A percentile compares a stretch with the other conserved stretches of the same genome.
Evolutionary conservation across 2,888 invertebrate genomes (phyloP).

Genomic region (Nymphalis polychloros): DNA sequence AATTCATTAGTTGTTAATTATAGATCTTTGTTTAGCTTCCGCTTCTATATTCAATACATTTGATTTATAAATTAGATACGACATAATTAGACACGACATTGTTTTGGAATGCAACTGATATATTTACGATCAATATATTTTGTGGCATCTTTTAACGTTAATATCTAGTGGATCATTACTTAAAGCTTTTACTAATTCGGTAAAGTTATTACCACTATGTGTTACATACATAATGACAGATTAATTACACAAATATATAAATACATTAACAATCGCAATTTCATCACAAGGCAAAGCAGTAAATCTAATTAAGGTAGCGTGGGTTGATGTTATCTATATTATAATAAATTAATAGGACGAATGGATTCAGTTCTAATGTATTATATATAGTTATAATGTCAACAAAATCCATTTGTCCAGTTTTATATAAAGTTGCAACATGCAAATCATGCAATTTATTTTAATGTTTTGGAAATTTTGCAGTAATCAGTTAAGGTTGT

Average conservation of each 20-base stretch:
- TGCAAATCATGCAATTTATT: conserved; percentile 29
- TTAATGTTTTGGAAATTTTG: conserved; percentile 25
- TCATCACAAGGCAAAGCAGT: conserved; percentile 26
- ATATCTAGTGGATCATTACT: conserved; percentile 13
- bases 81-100: conserved; percentile 48
- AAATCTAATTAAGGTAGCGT: conserved; percentile 34
- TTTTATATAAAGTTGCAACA: background rate
- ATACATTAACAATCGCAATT: conserved; percentile 27
- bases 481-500: conserved; percentile 37
- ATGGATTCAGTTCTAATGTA: conserved; percentile 1
- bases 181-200: background rate
- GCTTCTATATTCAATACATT: conserved; percentile 51
- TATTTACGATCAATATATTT: conserved; percentile 45
- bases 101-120: conserved; percentile 40
- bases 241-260: conserved; percentile 1
- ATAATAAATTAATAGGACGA: conserved; percentile 33
- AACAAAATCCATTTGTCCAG: background rate
- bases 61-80: conserved; percentile 51
- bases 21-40: conserved; percentile 64
- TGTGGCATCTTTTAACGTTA: conserved; percentile 57
- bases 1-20: conserved; percentile 56
- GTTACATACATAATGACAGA: background rate
- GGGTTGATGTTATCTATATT: conserved; percentile 32
- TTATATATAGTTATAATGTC: too few species aligned
- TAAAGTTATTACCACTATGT: background rate